phyloP scores from a whole-genome alignment of 2,113 vertebrate genomes.

The Microcebus griseorufus region DNA sequence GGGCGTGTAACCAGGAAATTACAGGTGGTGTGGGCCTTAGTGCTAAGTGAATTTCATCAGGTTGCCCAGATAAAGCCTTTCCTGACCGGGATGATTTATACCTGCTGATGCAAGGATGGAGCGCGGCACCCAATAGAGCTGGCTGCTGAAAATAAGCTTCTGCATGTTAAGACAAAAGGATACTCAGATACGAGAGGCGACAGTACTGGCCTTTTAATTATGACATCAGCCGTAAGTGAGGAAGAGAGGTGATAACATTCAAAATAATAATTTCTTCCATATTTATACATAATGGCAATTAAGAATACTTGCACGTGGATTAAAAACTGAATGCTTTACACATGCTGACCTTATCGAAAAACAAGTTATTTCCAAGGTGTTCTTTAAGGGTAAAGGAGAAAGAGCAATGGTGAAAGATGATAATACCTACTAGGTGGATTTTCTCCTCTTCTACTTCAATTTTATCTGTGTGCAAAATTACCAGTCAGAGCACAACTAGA shows the following conservation, averaged over 20 bases:
- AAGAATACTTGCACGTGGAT: not conserved
- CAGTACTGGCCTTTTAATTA: conserved; percentile 17
- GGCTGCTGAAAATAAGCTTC: not conserved
- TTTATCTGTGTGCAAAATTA: not conserved
- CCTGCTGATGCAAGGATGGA: not conserved
- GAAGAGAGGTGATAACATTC: not conserved
- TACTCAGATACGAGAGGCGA: not conserved
- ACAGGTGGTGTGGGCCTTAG: not conserved
- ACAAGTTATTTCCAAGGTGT: not conserved
- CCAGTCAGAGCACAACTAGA: not conserved
- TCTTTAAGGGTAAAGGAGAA: not conserved
- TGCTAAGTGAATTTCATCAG: not conserved
- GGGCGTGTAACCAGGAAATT: conserved; percentile 41
- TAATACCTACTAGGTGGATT: not conserved
- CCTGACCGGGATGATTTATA: conserved; percentile 53
- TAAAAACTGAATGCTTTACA: not conserved
- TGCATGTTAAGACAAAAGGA: not conserved
- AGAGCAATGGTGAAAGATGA: not conserved
- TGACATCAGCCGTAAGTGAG: not conserved
- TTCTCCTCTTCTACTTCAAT: not conserved
- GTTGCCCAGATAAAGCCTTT: conserved; percentile 38
- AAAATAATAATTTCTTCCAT: not conserved
- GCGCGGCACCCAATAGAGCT: not conserved
- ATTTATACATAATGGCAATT: not conserved
- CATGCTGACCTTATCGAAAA: not conserved